Evolutionary conservation across 2,113 vertebrate species (phyloP).

Genomic region (Girardinichthys multiradiatus): DNA sequence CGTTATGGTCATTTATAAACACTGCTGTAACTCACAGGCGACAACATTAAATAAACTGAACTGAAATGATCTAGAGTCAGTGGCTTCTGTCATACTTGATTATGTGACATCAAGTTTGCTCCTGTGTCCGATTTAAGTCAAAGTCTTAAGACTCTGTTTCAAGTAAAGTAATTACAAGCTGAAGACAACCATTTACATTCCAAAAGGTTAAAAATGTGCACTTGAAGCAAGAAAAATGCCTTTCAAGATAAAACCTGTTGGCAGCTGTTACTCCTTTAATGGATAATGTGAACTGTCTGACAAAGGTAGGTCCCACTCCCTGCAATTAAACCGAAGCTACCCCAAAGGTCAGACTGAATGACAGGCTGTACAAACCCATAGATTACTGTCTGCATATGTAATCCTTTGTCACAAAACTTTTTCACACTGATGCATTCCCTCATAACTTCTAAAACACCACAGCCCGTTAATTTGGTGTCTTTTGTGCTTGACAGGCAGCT

Average conservation of each 20-base stretch:
- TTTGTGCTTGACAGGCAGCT: constrained; percentile 78
- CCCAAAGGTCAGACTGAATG: constrained; percentile 67
- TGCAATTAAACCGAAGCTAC: constrained; percentile 70
- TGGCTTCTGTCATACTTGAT: too few relatives aligned
- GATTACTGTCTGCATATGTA: constrained; percentile 72
- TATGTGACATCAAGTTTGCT: too few relatives aligned
- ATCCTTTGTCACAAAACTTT: constrained; percentile 45
- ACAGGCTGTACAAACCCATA: constrained; percentile 73
- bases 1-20: too few relatives aligned
- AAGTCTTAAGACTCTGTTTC: constrained; percentile 7
- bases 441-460: constrained; percentile 64
- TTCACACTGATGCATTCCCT: constrained; percentile 59
- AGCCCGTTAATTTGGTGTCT: constrained; percentile 58
- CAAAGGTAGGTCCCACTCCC: constrained; percentile 43
- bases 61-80: too few relatives aligned
- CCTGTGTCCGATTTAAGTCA: too few relatives aligned
- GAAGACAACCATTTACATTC: constrained; percentile 68
- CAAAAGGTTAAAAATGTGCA: constrained; percentile 59
- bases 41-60: too few relatives aligned
- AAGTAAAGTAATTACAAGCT: constrained; percentile 61
- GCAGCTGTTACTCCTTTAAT: constrained; percentile 66
- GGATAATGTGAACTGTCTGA: constrained; percentile 67
- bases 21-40: too few relatives aligned
- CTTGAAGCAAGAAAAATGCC: constrained; percentile 55
- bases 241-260: constrained; percentile 71